Evolutionary conservation across 2,888 invertebrate species (phyloP), one percentile per base, ranked within the genome.

Genomic region (Alviniconcha strummeri): DNA sequence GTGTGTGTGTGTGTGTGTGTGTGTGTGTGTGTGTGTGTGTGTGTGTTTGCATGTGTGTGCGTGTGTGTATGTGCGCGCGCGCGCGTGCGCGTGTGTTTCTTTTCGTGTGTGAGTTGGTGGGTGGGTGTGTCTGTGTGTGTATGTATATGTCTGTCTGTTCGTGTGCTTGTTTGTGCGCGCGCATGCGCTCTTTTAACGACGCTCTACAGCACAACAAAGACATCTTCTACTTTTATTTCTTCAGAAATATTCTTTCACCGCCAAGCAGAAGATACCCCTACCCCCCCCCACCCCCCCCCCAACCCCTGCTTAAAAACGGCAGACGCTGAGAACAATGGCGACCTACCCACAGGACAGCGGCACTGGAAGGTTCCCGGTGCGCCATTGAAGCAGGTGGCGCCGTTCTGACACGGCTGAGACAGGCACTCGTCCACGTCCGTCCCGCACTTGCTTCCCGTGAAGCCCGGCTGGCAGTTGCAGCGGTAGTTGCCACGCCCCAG

Each of bases 361-460:
- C 83, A 83, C 15, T 60, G 5, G 64, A 79, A 83, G 60, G 52
- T n/a, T 1, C 83, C 83, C 52, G 83, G 74, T 5, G n/a, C 60
- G 36, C 64, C 67, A 13, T 80, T 80, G 67, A 74, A 15, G 79
- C 87, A 87, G 19, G 64, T 69, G 13, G 81, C 86, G 19, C 84
- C 85, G 78, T 87, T 86, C 9, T 74, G 76, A 82, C 87, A 87
- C 6, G 87, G 86, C 13, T 81, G 81, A 4, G 84, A 84, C 55
- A 67, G 76, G 92, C 98, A 98, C 92, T 98, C 98, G 93, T 98
- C 97, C 77, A 98, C 97, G 90, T 98, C 96, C 3, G 95, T 95
- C 91, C 98, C 97, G 92, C 98, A 98, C 60, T 87, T 69, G 54
- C 36, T n/a, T 6, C 81, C 81, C 76, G 60, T 60, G 81, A 56